A percentile compares a stretch with the other conserved stretches of the same genome.
phyloP scores from a whole-genome alignment of 2,888 invertebrate species.

The Netelia fuscicornis region DNA sequence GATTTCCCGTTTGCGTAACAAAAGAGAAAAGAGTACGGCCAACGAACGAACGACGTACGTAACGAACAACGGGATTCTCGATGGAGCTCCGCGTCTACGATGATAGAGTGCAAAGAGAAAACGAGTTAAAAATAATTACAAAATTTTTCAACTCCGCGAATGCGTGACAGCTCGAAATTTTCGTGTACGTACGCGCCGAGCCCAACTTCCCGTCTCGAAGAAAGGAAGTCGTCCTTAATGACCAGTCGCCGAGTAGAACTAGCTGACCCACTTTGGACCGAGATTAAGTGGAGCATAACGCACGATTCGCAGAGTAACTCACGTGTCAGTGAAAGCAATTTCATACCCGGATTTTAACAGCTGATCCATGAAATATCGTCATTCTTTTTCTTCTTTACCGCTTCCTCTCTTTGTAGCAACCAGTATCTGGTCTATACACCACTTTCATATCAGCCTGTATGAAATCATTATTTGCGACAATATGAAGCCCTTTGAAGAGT shows the following conservation, averaged over 20 bases:
- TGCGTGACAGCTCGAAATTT: neutral
- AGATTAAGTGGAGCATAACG: slow-evolving; percentile 72
- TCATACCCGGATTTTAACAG: slow-evolving; percentile 40
- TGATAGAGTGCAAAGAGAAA: neutral
- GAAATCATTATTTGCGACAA: neutral
- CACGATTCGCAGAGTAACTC: slow-evolving; percentile 46
- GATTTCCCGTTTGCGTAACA: slow-evolving; percentile 24
- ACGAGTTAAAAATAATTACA: slow-evolving; percentile 1
- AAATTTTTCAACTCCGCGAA: neutral
- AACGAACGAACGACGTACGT: slow-evolving; percentile 11
- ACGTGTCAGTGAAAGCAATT: slow-evolving; percentile 65
- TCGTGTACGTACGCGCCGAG: slow-evolving; percentile 11
- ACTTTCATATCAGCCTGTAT: too few species aligned
- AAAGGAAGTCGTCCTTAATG: slow-evolving; percentile 64
- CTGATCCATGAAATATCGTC: slow-evolving; percentile 42
- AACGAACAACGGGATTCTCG: slow-evolving; percentile 29
- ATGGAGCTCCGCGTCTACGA: neutral
- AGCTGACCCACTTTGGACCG: slow-evolving; percentile 69
- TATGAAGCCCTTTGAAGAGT: neutral
- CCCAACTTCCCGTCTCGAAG: slow-evolving; percentile 47
- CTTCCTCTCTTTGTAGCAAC: neutral
- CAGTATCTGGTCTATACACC: neutral
- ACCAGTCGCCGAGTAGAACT: slow-evolving; percentile 63
- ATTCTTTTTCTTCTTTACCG: neutral
- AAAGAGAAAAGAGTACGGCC: slow-evolving; percentile 32